A percentile compares a stretch with the other conserved stretches of the same genome.
Evolutionary conservation across 2,113 vertebrate species (phyloP).

Genomic region (Poeciliopsis occidentalis): DNA sequence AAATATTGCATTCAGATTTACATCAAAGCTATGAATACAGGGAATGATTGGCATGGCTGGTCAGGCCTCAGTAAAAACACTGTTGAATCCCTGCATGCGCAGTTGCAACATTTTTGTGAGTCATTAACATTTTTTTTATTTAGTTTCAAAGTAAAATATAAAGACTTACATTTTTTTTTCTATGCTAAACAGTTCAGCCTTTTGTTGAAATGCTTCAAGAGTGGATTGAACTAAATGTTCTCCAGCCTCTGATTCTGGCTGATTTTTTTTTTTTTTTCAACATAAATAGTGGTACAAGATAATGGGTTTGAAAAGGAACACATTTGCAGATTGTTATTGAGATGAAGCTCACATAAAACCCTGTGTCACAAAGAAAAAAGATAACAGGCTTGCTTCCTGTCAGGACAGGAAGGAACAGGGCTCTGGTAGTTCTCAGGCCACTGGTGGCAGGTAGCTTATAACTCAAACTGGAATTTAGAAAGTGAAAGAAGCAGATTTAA

Average conservation of each 20-base stretch:
- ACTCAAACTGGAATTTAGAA: constrained; percentile 36
- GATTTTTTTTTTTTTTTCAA: neutral
- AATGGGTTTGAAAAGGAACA: constrained; percentile 13
- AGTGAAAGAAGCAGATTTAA: constrained; percentile 27
- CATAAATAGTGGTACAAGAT: constrained; percentile 21
- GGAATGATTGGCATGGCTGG: neutral
- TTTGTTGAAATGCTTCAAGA: neutral
- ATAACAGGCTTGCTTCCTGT: constrained; percentile 60
- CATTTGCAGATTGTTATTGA: constrained; percentile 49
- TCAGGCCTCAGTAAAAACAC: too few species aligned
- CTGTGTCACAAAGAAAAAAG: constrained; percentile 39
- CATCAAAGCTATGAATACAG: constrained; percentile 13
- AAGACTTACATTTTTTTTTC: neutral
- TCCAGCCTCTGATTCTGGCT: constrained; percentile 2
- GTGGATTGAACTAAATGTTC: constrained; percentile 4
- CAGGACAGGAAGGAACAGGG: constrained; percentile 60
- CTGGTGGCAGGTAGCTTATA: constrained; percentile 22
- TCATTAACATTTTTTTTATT: neutral
- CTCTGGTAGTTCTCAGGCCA: constrained; percentile 62
- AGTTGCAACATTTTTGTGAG: neutral
- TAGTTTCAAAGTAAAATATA: neutral
- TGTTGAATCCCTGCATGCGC: too few species aligned
- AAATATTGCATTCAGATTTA: constrained; percentile 19
- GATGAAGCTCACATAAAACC: constrained; percentile 48
- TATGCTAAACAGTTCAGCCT: neutral